Conservation (phyloP, 35 echinoderm and acorn worm species). For the Eucidaris tribuloides region DNA sequence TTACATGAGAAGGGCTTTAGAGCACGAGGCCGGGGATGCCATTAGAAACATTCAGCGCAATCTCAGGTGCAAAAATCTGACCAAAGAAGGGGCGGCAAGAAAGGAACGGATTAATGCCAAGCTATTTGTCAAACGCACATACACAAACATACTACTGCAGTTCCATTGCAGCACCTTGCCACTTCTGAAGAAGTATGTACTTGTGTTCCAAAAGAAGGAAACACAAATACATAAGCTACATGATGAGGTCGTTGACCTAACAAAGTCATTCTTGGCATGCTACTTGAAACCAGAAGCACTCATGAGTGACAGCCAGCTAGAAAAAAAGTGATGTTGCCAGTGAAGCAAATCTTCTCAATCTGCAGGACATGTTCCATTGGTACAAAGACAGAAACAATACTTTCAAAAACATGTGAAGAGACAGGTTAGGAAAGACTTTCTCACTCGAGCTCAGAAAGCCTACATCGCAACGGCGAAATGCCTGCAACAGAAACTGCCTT, state of each 20-base stretch:
- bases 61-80: neutral
- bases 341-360: neutral
- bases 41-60: neutral
- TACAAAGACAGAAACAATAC: neutral
- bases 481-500: neutral
- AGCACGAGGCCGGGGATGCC: neutral
- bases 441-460: neutral
- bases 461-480: neutral
- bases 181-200: conserved; percentile 22
- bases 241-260: neutral
- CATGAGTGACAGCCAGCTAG: neutral
- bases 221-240: conserved; percentile 13
- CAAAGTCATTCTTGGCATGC: neutral
- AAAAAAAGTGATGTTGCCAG: neutral
- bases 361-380: neutral
- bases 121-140: neutral
- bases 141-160: conserved; percentile 14
- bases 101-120: neutral
- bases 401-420: neutral
- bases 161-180: conserved; percentile 14
- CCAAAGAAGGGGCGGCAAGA: neutral
- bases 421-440: neutral
- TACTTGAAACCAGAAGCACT: conserved; percentile 15
- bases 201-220: neutral
- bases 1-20: too few relatives aligned